Evolutionary conservation across 2,797 vertebrate species (phyloP).

Genomic region (Spea hammondii): DNA sequence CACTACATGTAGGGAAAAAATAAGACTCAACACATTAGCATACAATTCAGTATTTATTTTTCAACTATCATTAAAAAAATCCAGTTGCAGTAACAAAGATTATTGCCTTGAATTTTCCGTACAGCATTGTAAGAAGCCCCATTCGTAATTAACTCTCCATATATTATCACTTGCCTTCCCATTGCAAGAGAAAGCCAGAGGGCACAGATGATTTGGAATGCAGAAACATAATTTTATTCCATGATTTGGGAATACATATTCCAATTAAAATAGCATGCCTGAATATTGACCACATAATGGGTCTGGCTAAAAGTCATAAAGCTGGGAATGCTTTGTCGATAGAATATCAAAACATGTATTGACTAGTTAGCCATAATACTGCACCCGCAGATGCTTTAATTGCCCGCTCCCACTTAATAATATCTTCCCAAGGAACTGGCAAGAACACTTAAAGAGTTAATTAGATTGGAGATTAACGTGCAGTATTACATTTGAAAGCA

Average conservation of each 20-base stretch:
- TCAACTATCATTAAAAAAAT: slow-evolving; percentile 68
- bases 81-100: slow-evolving; percentile 80
- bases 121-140: slow-evolving; percentile 69
- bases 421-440: not conserved
- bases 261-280: not conserved
- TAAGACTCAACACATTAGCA: slow-evolving; percentile 22
- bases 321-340: not conserved
- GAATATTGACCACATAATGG: not conserved
- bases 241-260: slow-evolving; percentile 4
- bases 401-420: not conserved
- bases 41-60: slow-evolving; percentile 59
- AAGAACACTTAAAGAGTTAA: slow-evolving; percentile 43
- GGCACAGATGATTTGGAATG: slow-evolving; percentile 10
- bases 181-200: not conserved
- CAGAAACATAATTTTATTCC: not conserved
- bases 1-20: not conserved
- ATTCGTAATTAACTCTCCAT: slow-evolving; percentile 70
- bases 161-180: slow-evolving; percentile 45
- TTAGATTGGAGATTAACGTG: slow-evolving; percentile 4
- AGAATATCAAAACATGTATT: slow-evolving; percentile 1
- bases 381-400: not conserved
- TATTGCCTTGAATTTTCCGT: slow-evolving; percentile 82
- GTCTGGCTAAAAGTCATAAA: not conserved
- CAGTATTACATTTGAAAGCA: slow-evolving; percentile 16
- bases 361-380: not conserved